Evolutionary conservation across 2,888 invertebrate genomes (phyloP), one percentile per base, ranked within the genome.

Genomic region (Baccha elongata): DNA sequence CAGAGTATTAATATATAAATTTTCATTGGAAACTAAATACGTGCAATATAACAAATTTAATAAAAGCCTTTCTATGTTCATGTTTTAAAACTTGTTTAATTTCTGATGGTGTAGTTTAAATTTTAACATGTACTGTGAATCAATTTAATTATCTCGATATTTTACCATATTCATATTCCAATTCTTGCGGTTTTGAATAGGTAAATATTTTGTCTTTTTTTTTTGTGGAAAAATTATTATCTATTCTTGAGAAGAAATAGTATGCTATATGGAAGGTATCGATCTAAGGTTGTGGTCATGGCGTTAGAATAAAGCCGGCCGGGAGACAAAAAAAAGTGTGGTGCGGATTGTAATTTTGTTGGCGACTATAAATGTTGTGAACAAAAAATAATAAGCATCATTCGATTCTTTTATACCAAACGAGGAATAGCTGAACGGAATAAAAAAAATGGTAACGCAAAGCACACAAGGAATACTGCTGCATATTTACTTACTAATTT

Each of bases 321-420:
- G 58, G 68, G 40, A 26, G 44, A 64, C 23, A 5, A 37, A n/a
- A 37, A 19, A 32, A 35, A 19, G 48, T 21, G 53, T 37, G 50
- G 48, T 21, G 53, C 32, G 50, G 50, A 42, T 71, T 53, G 72
- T 53, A 44, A 60, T 44, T 60, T 64, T 53, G 5, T 64, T 69
- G 21, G 35, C 58, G 64, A 64, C 72, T 83, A 83, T 83, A 83
- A 83, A 83, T 83, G 83, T 64, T 72, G 78, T 72, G 83, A 68
- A 53, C 78, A 29, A 48, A 37, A 21, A 50, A 42, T 32, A 53
- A 3, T 13, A 32, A 68, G 50, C 78, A 67, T 73, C 83, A 83
- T 83, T 83, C 78, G 72, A 67, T 62, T 83, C 78, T 68, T 64
- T 83, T 72, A 48, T 67, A 83, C 67, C 81, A 55, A 52, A 64